Base-by-base conservation (phyloP, 2,113 vertebrate species). In the Lepidothrix coronata region DNA sequence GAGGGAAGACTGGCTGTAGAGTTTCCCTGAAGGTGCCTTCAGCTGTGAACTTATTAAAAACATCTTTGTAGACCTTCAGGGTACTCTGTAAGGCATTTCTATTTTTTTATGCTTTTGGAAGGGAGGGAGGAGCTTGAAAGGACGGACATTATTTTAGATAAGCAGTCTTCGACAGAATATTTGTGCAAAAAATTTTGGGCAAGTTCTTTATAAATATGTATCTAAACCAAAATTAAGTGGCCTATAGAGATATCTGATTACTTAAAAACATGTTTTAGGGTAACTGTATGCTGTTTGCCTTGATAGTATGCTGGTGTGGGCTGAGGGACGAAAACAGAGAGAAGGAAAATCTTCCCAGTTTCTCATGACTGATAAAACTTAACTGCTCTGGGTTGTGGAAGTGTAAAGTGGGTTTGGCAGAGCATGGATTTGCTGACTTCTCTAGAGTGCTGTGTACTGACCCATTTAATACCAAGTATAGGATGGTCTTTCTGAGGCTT, bases 1-100 rank as follows among this genome's bases (percentile, higher is more conserved):
- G 73, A 46, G 15, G n/a, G 39, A 89, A 24, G 54, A 65, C 81
- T 66, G 58, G 70, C 77, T 88, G 70, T 43, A 68, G 49, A 35
- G 11, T 66, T 94, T 85, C 71, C 77, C 81, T 89, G 54, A 94
- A 57, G 62, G 21, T 88, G 37, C 25, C 85, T 92, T 93, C 48
- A 49, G 41, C 87, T 95, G 87, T 91, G 89, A 91, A 93, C 66
- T 91, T 95, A 89, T 87, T 95, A 79, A 95, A 94, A 85, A 24
- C 11, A 13, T 89, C 74, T 96, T 95, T 73, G 75, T 76, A 91
- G 74, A 93, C 63, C 81, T 89, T 87, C 81, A 76, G 75, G 74
- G 87, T 83, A 66, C n/a, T 94, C 87, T 76, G 58, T 76, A 91
- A 94, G 81, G 85, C 77, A 87, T 91, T 94, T 87, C 44, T 81